A percentile compares a stretch with the other conserved stretches of the same genome.
Evolutionary conservation across 2,888 invertebrate genomes (phyloP).

Genomic region (Archips crataeganus): DNA sequence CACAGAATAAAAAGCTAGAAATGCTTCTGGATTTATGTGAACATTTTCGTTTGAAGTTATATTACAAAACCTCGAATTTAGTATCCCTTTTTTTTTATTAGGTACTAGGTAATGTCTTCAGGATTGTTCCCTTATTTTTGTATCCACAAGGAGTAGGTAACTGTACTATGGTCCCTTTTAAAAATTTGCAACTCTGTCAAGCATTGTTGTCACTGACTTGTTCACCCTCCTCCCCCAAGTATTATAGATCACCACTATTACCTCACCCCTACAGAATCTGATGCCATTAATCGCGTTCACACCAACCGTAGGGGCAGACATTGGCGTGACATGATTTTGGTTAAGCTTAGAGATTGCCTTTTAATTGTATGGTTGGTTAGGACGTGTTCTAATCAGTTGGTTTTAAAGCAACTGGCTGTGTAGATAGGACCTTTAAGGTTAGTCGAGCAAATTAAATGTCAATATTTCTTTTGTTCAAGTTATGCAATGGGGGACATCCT

Average conservation of each 20-base stretch:
- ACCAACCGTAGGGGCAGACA: neutral
- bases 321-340: neutral
- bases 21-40: no score
- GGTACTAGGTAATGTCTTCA: no score
- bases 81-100: no score
- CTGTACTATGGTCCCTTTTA: neutral
- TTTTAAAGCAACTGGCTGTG: neutral
- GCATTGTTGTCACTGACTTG: neutral
- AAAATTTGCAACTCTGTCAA: neutral
- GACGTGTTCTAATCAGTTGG: neutral
- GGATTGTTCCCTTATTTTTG: no score
- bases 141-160: no score
- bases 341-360: neutral
- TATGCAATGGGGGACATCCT: no score
- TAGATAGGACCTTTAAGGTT: neutral
- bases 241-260: slow-evolving; percentile 38
- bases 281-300: slow-evolving; percentile 6
- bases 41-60: no score
- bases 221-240: neutral
- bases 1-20: no score
- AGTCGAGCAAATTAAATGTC: neutral
- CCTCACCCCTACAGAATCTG: slow-evolving; percentile 27
- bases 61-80: no score
- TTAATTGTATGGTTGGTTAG: neutral
- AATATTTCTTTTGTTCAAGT: no score